phyloP scores from a whole-genome alignment of 1,140 invertebrate genomes.

The Manduca sexta region DNA sequence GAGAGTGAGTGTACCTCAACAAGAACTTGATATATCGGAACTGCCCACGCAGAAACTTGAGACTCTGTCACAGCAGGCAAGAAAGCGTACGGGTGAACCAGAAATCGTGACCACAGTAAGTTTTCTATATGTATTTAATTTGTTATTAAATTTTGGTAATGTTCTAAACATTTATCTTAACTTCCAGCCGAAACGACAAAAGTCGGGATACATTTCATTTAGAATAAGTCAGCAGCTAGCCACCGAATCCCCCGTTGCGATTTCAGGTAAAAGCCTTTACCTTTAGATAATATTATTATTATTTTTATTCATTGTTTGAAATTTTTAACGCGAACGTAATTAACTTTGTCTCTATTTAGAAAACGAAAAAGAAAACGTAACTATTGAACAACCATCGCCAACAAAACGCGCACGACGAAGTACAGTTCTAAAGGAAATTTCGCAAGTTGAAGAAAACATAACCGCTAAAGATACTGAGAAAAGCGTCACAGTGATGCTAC shows the following conservation, averaged over 20 bases:
- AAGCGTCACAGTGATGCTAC: constrained; percentile 26
- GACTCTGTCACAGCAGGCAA: constrained; percentile 19
- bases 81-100: constrained; percentile 13
- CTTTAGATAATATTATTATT: no score
- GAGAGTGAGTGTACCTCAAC: background rate
- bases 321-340: no score
- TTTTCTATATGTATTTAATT: no score
- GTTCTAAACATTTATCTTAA: constrained; percentile 1
- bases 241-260: background rate
- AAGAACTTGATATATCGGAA: constrained; percentile 24
- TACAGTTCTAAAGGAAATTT: background rate
- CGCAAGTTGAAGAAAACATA: background rate
- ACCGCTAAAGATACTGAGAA: constrained; percentile 7
- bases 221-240: constrained; percentile 12
- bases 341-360: constrained; percentile 16
- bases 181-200: constrained; percentile 35
- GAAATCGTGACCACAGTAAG: no score
- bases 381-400: constrained; percentile 12
- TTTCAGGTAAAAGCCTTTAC: no score
- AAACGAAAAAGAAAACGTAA: constrained; percentile 46
- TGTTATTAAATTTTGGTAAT: no score
- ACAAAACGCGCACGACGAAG: background rate
- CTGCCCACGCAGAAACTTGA: constrained; percentile 41
- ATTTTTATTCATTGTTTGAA: no score
- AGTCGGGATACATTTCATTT: constrained; percentile 26